Evolutionary conservation across 30 jellyfish, hydroid and myxozoan species (phyloP), one percentile per base, ranked within the genome.

Genomic region (Sanderia malayensis): DNA sequence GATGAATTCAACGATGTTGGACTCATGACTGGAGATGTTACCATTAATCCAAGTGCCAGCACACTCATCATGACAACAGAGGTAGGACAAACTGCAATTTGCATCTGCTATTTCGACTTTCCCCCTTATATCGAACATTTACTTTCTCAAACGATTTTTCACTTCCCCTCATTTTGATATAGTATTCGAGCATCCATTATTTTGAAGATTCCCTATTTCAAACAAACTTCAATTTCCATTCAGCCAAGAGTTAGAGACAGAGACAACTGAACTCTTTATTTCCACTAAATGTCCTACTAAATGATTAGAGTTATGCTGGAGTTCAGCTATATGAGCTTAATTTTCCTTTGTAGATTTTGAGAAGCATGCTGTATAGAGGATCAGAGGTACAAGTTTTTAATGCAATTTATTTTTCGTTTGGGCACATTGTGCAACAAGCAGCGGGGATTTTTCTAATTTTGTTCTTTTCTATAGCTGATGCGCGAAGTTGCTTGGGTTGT

Each of bases 401-500:
- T n/a, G n/a, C n/a, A 30, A 4, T 18, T n/a, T 25, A 29, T 53
- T 2, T 44, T 63, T 61, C 78, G 19, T 19, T 27, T 58, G 22
- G 70, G 83, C 97, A 93, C 86, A 68, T 67, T 93, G 61, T 70
- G 99, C 28, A 93, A 97, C 41, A 93, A 86, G 99, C 81, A 86
- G 58, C 86, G 86, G 73, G 74, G 99, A 53, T 97, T 97, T 27
- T 93, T 97, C 21, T 97, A 93, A 84, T 94, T 93, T 1, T 41
- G 77, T 15, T 33, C 34, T 6, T 46, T 17, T n/a, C n/a, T 31
- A 23, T 47, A 90, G 98, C 64, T 90, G 59, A 93, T 93, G 96
- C 84, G 99, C 2, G 99, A 93, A 55, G 99, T 93, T 23, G 99
- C 95, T 2, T 93, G 99, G 99, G 99, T 93, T 64, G 95, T 93